Evolutionary conservation across 2,797 vertebrate genomes (phyloP).

Genomic region (Perodicticus potto): DNA sequence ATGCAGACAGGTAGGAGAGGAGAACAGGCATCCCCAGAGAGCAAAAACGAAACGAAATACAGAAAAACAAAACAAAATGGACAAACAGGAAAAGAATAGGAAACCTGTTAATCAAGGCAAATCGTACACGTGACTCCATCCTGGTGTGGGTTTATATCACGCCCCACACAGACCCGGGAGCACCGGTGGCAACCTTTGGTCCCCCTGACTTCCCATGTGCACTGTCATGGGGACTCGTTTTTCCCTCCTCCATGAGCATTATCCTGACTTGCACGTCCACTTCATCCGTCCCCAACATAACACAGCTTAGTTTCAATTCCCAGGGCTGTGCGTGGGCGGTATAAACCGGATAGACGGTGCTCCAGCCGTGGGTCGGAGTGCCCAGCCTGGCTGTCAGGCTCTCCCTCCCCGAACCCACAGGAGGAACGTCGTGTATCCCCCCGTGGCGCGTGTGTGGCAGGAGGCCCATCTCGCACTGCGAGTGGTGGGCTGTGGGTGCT

Average conservation of each 20-base stretch:
- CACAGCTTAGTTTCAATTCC: constrained; percentile 80
- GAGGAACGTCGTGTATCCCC: constrained; percentile 88
- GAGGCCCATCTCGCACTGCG: constrained; percentile 85
- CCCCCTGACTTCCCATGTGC: constrained; percentile 68
- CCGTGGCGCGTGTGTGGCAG: constrained; percentile 84
- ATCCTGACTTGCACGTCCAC: constrained; percentile 37
- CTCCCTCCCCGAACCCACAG: constrained; percentile 82
- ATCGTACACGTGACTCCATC: constrained; percentile 88
- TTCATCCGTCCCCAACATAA: constrained; percentile 68
- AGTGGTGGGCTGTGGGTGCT: constrained; percentile 85
- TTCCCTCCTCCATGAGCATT: constrained; percentile 48
- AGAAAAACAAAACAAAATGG: constrained; percentile 86
- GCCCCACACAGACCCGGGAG: constrained; percentile 89
- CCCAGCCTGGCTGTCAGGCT: constrained; percentile 33
- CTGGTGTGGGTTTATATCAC: constrained; percentile 90
- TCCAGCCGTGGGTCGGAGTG: constrained; percentile 84
- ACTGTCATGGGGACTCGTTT: constrained; percentile 7
- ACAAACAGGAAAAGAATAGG: constrained; percentile 93
- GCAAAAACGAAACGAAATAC: constrained; percentile 86
- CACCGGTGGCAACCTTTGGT: constrained; percentile 68
- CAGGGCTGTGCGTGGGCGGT: constrained; percentile 89
- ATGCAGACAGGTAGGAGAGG: constrained; percentile 75
- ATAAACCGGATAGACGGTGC: constrained; percentile 90
- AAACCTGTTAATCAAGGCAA: constrained; percentile 93
- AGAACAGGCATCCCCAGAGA: constrained; percentile 89